Evolutionary conservation across 2,113 vertebrate species (phyloP).

Genomic region (Abramis brama): DNA sequence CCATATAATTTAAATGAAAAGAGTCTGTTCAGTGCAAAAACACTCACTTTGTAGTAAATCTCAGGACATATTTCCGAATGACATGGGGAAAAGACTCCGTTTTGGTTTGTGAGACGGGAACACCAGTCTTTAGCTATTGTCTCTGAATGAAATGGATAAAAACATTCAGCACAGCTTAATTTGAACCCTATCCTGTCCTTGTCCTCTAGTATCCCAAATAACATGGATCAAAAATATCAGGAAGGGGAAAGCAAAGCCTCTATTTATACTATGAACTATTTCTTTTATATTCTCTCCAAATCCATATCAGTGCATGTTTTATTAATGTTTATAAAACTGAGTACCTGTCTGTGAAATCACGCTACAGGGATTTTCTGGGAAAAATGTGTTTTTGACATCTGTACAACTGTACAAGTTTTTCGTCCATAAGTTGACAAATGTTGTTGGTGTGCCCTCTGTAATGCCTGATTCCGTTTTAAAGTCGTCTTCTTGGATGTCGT

Average conservation of each 20-base stretch:
- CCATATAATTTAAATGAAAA: too few relatives aligned
- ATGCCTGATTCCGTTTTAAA: conserved; percentile 39
- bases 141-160: conserved; percentile 72
- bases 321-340: too few relatives aligned
- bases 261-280: too few relatives aligned
- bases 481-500: conserved; percentile 37
- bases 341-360: conserved; percentile 81
- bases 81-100: conserved; percentile 81
- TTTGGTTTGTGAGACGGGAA: conserved; percentile 72
- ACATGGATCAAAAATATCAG: too few relatives aligned
- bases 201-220: too few relatives aligned
- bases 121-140: conserved; percentile 88
- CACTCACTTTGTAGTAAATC: conserved; percentile 79
- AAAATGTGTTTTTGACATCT: conserved; percentile 69
- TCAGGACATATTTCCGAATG: conserved; percentile 80
- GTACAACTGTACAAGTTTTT: conserved; percentile 69
- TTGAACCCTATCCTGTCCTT: too few relatives aligned
- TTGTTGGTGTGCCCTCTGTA: conserved; percentile 4
- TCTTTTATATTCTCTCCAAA: too few relatives aligned
- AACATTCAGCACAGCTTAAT: not conserved
- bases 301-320: too few relatives aligned
- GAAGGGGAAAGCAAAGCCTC: too few relatives aligned
- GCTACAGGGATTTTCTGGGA: conserved; percentile 78
- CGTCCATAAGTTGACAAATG: conserved; percentile 26
- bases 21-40: not conserved